These are phyloP conservation scores for Diadegma fenestrale DNA, from an alignment of 2,888 invertebrate genomes.

Conservation along the genomic window DNA sequence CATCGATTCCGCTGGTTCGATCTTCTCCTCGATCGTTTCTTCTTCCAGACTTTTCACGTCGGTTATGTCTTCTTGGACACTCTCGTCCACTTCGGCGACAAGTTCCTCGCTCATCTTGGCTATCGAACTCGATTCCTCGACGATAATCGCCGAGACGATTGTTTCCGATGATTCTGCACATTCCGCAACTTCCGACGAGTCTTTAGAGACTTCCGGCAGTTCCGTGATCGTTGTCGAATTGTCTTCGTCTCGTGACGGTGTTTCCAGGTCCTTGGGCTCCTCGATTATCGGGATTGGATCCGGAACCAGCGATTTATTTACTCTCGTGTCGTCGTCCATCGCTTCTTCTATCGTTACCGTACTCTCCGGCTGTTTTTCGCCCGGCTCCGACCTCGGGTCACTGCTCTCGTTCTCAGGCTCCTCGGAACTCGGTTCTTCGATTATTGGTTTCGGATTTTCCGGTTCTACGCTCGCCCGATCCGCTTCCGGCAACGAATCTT, in stretches of 20 bases:
- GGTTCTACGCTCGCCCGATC: slow-evolving; percentile 56
- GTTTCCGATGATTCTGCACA: slow-evolving; percentile 60
- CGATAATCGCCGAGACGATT: slow-evolving; percentile 19
- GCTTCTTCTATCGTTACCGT: slow-evolving; percentile 78
- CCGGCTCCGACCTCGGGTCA: background rate
- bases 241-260: slow-evolving; percentile 9
- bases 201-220: slow-evolving; percentile 70
- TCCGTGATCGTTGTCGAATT: slow-evolving; percentile 50
- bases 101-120: slow-evolving; percentile 24
- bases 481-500: slow-evolving; percentile 46
- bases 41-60: slow-evolving; percentile 48
- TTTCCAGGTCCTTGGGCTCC: slow-evolving; percentile 76
- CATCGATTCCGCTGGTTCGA: slow-evolving; percentile 78
- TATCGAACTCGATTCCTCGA: slow-evolving; percentile 22
- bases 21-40: slow-evolving; percentile 37
- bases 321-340: slow-evolving; percentile 74
- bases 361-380: slow-evolving; percentile 53
- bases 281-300: slow-evolving; percentile 81
- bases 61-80: slow-evolving; percentile 56
- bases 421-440: slow-evolving; percentile 67
- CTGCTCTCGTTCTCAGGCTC: slow-evolving; percentile 41
- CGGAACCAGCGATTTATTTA: slow-evolving; percentile 76
- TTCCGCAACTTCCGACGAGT: slow-evolving; percentile 66
- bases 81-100: slow-evolving; percentile 42
- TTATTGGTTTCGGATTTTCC: slow-evolving; percentile 65